phyloP scores from a whole-genome alignment of 2,888 invertebrate species.

The Rugalucina vietnamica region DNA sequence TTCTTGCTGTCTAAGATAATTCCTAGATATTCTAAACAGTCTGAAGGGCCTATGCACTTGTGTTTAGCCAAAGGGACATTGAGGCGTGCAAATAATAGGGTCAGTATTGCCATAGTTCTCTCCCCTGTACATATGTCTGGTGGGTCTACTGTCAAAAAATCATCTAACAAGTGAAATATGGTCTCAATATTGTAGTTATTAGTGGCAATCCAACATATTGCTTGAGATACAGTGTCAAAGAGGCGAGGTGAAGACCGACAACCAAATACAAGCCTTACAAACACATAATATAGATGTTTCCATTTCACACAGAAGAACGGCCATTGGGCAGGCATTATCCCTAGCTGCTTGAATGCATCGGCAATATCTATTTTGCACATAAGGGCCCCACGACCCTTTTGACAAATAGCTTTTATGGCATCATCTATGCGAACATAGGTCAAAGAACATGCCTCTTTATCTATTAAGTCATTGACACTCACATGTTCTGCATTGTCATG shows the following conservation, averaged over 20 bases:
- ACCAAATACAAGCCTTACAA: conserved; percentile 43
- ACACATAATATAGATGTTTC: conserved; percentile 42
- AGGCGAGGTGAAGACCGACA: conserved; percentile 41
- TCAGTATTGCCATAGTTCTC: too few species aligned
- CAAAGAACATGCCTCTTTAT: conserved; percentile 45
- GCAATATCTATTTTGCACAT: conserved; percentile 52
- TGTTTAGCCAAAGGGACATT: too few species aligned
- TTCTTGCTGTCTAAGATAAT: too few species aligned
- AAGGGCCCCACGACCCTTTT: conserved; percentile 14
- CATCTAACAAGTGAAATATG: conserved; percentile 50
- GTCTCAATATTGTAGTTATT: conserved; percentile 36
- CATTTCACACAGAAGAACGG: conserved; percentile 45
- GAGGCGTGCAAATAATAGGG: too few species aligned
- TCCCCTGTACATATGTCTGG: too few species aligned
- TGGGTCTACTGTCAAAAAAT: conserved; percentile 41
- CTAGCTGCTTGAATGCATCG: conserved; percentile 54
- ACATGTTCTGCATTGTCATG: conserved; percentile 36
- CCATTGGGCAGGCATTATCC: conserved; percentile 35
- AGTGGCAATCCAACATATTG: conserved; percentile 49
- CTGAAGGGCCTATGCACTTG: too few species aligned
- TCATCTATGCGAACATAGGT: conserved; percentile 53
- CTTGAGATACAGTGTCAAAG: conserved; percentile 44
- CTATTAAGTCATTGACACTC: conserved; percentile 55
- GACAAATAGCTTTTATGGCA: conserved; percentile 42
- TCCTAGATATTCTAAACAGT: too few species aligned